A percentile compares a stretch with the other conserved stretches of the same genome.
Evolutionary conservation across 2,888 invertebrate species (phyloP).

Genomic region (Drosophila maculinotata): DNA sequence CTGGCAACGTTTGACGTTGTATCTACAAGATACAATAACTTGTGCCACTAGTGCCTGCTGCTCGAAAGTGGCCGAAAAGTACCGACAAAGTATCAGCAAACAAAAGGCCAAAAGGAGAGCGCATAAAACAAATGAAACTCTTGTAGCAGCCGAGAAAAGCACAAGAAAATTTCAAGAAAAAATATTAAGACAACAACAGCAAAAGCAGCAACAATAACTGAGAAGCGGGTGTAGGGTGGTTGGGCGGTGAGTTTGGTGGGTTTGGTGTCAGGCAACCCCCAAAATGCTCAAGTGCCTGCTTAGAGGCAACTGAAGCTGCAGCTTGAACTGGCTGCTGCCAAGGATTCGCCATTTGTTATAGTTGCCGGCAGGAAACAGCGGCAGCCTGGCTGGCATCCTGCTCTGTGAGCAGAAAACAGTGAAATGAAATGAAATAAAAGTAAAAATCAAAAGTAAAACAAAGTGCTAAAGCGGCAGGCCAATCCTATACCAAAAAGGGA

Average conservation of each 20-base stretch:
- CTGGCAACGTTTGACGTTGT: slow-evolving; percentile 64
- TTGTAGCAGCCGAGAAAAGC: slow-evolving; percentile 75
- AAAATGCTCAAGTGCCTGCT: slow-evolving; percentile 66
- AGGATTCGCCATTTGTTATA: slow-evolving; percentile 72
- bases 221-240: background rate
- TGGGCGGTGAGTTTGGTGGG: background rate
- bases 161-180: slow-evolving; percentile 78
- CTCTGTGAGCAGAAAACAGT: slow-evolving; percentile 36
- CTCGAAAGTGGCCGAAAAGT: slow-evolving; percentile 80
- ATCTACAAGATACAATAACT: slow-evolving; percentile 80
- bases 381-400: slow-evolving; percentile 38
- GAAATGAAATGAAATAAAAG: slow-evolving; percentile 58
- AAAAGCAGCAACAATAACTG: slow-evolving; percentile 30
- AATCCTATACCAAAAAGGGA: slow-evolving; percentile 11
- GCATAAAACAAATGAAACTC: slow-evolving; percentile 81
- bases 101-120: slow-evolving; percentile 76
- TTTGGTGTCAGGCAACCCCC: slow-evolving; percentile 24
- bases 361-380: slow-evolving; percentile 52
- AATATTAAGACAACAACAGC: slow-evolving; percentile 77
- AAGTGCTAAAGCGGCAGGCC: slow-evolving; percentile 61
- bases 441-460: slow-evolving; percentile 75
- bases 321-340: slow-evolving; percentile 38
- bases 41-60: slow-evolving; percentile 69
- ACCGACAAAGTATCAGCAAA: slow-evolving; percentile 81
- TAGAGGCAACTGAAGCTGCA: slow-evolving; percentile 41